Evolutionary conservation across 30 jellyfish, hydroid and myxozoan genomes (phyloP).

Genomic region (Haliclystus octoradiatus): DNA sequence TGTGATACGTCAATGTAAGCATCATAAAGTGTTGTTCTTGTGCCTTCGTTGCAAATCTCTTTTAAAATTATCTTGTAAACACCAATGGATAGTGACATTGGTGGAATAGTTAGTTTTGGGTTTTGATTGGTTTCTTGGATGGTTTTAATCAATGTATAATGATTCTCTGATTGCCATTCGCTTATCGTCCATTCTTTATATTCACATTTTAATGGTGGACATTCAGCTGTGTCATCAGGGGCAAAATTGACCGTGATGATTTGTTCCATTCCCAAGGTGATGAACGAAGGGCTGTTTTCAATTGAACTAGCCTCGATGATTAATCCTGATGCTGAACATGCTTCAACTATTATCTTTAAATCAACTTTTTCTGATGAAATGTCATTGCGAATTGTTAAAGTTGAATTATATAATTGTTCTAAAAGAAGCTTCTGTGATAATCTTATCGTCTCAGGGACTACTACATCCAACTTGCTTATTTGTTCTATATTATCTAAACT

Average conservation of each 20-base stretch:
- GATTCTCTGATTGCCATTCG: not conserved
- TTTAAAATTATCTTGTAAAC: not conserved
- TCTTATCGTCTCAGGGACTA: not conserved
- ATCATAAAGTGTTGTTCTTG: not conserved
- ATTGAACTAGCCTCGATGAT: not conserved
- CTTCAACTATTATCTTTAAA: not conserved
- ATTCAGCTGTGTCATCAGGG: not conserved
- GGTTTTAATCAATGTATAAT: not conserved
- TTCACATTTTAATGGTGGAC: not conserved
- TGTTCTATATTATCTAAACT: not conserved
- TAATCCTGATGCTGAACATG: not conserved
- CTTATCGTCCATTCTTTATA: not conserved
- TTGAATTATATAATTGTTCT: not conserved
- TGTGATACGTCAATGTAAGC: constrained; percentile 37
- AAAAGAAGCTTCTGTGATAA: not conserved
- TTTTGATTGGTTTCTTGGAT: not conserved
- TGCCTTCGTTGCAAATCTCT: not conserved
- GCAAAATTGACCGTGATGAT: not conserved
- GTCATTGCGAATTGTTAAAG: not conserved
- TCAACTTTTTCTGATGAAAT: not conserved
- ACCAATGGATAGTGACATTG: constrained; percentile 1
- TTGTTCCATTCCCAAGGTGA: not conserved
- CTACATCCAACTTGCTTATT: not conserved
- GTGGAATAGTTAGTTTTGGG: not conserved
- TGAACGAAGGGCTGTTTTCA: not conserved